Evolutionary conservation across 2,113 vertebrate species (phyloP).

Genomic region (Climacteris rufus): DNA sequence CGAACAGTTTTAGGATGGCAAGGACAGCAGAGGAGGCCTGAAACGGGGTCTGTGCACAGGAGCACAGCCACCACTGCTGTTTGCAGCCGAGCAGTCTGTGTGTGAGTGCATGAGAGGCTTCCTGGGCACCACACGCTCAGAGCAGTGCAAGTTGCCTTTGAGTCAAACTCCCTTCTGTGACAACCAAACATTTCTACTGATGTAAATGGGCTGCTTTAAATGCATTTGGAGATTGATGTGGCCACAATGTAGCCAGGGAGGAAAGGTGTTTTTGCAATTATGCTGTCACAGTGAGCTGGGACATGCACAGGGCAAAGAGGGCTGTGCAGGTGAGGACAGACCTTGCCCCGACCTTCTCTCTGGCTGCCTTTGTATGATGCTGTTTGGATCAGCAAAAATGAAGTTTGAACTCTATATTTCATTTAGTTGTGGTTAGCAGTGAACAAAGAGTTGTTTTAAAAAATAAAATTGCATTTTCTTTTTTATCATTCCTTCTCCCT

Average conservation of each 20-base stretch:
- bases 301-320: background rate
- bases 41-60: background rate
- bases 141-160: background rate
- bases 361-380: background rate
- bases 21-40: background rate
- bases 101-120: background rate
- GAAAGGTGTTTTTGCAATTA: background rate
- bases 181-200: background rate
- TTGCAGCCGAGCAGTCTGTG: background rate
- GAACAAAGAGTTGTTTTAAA: background rate
- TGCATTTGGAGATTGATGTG: background rate
- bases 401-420: background rate
- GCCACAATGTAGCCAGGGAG: background rate
- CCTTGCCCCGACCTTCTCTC: background rate
- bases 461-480: background rate
- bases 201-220: background rate
- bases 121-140: fast-evolving
- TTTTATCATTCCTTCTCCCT: background rate
- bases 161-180: background rate
- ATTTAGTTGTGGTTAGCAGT: background rate
- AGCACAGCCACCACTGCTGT: background rate
- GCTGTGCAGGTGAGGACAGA: background rate
- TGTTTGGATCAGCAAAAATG: background rate
- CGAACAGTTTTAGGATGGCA: background rate
- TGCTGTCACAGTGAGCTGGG: background rate